phyloP scores from a whole-genome alignment of 1,140 invertebrate genomes.

The Formica selysi region DNA sequence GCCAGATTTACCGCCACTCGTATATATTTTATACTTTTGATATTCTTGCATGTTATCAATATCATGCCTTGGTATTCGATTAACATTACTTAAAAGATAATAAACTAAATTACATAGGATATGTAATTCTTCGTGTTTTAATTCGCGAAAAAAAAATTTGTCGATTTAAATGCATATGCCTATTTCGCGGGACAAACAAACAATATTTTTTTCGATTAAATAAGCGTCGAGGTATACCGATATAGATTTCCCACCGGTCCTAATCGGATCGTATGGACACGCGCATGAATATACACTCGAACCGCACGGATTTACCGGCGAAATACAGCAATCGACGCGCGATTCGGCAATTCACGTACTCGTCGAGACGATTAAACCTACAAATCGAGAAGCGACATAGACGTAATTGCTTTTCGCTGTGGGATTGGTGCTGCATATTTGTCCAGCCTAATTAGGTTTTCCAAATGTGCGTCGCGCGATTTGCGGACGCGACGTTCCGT shows the following conservation, averaged over 20 bases:
- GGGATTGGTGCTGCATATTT: slow-evolving; percentile 71
- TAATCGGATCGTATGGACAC: slow-evolving; percentile 15
- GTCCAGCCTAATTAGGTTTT: slow-evolving; percentile 73
- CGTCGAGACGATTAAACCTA: slow-evolving; percentile 69
- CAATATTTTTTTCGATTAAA: slow-evolving; percentile 2
- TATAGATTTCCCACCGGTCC: slow-evolving; percentile 34
- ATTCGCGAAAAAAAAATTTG: background rate
- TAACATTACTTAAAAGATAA: background rate
- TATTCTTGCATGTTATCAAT: background rate
- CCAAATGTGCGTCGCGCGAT: slow-evolving; percentile 60
- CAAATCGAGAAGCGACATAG: slow-evolving; percentile 63
- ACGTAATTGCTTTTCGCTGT: slow-evolving; percentile 71
- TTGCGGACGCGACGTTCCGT: slow-evolving; percentile 61
- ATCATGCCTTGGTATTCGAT: background rate
- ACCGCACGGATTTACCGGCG: slow-evolving; percentile 54
- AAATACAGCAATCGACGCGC: slow-evolving; percentile 65
- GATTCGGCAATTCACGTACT: slow-evolving; percentile 64
- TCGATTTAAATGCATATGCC: background rate
- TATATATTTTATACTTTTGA: slow-evolving; percentile 6
- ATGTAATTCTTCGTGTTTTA: background rate
- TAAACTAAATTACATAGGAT: background rate
- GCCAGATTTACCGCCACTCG: background rate
- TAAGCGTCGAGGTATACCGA: background rate
- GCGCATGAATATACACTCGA: slow-evolving; percentile 8
- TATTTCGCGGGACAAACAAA: background rate